These are phyloP conservation scores for Charaxes varanes DNA, from an alignment of 1,140 invertebrate genomes.

Conservation along the genomic window DNA sequence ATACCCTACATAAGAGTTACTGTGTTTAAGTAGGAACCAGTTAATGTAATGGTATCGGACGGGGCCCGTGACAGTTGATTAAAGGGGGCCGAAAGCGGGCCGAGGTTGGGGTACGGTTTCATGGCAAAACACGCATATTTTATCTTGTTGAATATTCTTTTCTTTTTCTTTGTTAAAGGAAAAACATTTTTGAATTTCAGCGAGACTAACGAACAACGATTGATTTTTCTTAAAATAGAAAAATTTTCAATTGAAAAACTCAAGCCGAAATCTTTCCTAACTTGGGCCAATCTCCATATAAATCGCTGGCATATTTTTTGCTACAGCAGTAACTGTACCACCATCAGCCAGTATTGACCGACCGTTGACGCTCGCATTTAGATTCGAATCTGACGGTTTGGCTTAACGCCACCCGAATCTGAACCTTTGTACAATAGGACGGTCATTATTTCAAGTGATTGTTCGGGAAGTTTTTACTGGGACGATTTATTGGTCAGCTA, in stretches of 20 bases:
- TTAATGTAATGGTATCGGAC: constrained; percentile 56
- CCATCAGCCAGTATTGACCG: constrained; percentile 32
- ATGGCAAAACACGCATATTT: too few species aligned
- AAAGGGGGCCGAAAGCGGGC: constrained; percentile 64
- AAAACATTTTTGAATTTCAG: too few species aligned
- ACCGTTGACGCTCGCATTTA: constrained; percentile 31
- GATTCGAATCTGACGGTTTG: constrained; percentile 22
- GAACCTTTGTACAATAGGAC: constrained; percentile 20
- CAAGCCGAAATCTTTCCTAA: too few species aligned
- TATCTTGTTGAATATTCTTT: too few species aligned
- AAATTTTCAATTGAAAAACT: too few species aligned
- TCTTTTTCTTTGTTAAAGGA: too few species aligned
- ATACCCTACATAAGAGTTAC: constrained; percentile 15
- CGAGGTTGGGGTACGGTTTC: constrained; percentile 63
- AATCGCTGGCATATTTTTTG: constrained; percentile 48
- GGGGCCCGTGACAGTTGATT: constrained; percentile 67
- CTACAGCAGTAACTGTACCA: constrained; percentile 26
- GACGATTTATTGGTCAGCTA: background rate
- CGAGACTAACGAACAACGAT: too few species aligned
- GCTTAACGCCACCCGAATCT: constrained; percentile 19
- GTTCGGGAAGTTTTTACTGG: constrained; percentile 9
- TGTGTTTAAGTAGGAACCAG: constrained; percentile 21
- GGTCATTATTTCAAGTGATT: constrained; percentile 25
- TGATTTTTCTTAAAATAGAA: too few species aligned
- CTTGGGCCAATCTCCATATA: constrained; percentile 26